These are phyloP conservation scores for Teleopsis dalmanni DNA, from an alignment of 1,140 invertebrate genomes.

Conservation along the genomic window DNA sequence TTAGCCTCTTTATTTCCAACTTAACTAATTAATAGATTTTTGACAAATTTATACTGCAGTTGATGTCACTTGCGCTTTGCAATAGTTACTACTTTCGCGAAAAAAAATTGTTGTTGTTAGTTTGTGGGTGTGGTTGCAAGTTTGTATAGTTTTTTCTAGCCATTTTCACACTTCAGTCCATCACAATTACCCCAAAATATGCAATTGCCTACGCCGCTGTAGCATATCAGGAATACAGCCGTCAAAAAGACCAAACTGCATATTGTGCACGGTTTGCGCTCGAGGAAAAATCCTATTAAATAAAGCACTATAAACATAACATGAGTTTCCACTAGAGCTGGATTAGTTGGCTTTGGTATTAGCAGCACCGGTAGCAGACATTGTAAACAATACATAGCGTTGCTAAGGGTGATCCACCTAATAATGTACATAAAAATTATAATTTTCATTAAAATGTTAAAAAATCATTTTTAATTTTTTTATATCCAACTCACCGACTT, in stretches of 20 bases:
- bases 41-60: too few species aligned
- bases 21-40: too few species aligned
- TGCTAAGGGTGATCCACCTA: too few species aligned
- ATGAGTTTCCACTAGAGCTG: conserved; percentile 88
- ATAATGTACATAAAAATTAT: too few species aligned
- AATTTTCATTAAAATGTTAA: too few species aligned
- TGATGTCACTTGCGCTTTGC: too few species aligned
- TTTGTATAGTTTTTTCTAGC: conserved; percentile 43
- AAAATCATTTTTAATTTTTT: too few species aligned
- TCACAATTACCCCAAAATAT: conserved; percentile 82
- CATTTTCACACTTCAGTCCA: conserved; percentile 63
- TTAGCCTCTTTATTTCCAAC: too few species aligned
- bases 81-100: too few species aligned
- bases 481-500: too few species aligned
- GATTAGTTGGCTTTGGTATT: conserved; percentile 94
- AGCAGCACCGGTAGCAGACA: conserved; percentile 94
- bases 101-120: too few species aligned
- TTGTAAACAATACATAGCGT: conserved; percentile 92
- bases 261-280: conserved; percentile 93
- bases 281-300: conserved; percentile 86
- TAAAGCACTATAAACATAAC: conserved; percentile 95
- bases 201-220: conserved; percentile 91
- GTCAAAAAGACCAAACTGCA: conserved; percentile 89
- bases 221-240: conserved; percentile 88
- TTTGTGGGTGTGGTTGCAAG: too few species aligned